Evolutionary conservation across 2,797 vertebrate genomes (phyloP), one percentile per base, ranked within the genome.

Genomic region (Potorous gilbertii): DNA sequence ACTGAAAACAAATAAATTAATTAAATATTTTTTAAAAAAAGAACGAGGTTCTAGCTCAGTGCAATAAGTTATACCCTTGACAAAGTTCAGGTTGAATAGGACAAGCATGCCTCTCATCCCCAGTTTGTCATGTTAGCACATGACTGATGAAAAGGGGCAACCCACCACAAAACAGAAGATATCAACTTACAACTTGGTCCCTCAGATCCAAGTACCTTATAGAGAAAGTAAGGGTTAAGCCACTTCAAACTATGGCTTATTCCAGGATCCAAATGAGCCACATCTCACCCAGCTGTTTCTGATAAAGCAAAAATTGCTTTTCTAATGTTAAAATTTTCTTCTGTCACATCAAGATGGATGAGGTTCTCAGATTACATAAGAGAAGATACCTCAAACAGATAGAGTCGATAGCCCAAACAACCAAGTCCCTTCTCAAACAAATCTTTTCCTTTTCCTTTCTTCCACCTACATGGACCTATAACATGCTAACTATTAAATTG

Each of bases 281-380:
- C 31, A 59, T 95, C 96, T 96, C 91, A 94, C 90, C 94, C 98
- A 97, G 97, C 96, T 98, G 97, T 55, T 95, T 59, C 95, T 97
- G 96, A 96, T 91, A 96, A 98, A 96, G 92, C 89, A 1, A 5
- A 95, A 55, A 62, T 91, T 57, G 10, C 93, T 55, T 91, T 97
- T 95, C 96, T n/a, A 56, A 96, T 0, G 55, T 94, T 74, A 91
- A 97, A 95, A 97, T 94, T 74, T 5, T 57, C 94, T 90, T 96
- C 95, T 59, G 95, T 56, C 96, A 92, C 95, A n/a, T 27, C 0
- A 90, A 98, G 97, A 97, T 55, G 96, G 97, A 97, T 95, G 96
- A 89, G 96, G 93, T 52, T 95, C 98, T 98, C 94, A 0, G 62
- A 93, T 98, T 97, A 97, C 87, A 0, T 9, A 50, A 28, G 94